Percentiles rank a stretch among this genome's conserved stretches.
Conservation (phyloP, 2,888 invertebrate species). For the Ennomos quercinarius region DNA sequence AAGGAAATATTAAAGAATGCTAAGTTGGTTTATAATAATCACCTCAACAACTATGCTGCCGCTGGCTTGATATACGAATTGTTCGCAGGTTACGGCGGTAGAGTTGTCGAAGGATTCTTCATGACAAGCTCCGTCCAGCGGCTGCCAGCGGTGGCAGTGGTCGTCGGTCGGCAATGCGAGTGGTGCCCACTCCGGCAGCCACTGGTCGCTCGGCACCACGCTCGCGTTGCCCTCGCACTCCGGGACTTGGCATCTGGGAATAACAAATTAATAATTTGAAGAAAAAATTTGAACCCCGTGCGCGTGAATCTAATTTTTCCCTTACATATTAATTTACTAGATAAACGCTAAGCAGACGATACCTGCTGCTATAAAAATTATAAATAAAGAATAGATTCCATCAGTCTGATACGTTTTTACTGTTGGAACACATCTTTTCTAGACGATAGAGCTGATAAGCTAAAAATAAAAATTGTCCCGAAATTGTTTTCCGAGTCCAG, state of each 20-base stretch:
- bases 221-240: constrained; percentile 76
- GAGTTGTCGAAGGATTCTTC: constrained; percentile 65
- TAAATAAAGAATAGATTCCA: no score
- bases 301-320: no score
- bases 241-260: constrained; percentile 76
- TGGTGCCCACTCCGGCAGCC: constrained; percentile 56
- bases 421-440: no score
- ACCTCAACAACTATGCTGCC: constrained; percentile 85
- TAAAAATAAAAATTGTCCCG: no score
- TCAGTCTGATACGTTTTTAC: no score
- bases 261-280: neutral
- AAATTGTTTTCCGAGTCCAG: no score
- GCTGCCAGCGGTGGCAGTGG: constrained; percentile 56
- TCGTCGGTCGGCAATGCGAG: constrained; percentile 61
- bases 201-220: constrained; percentile 47
- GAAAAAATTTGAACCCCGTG: no score
- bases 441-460: no score
- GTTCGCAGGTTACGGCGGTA: constrained; percentile 62
- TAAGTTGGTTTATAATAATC: neutral
- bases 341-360: no score
- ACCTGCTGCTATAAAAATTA: no score
- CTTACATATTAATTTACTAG: no score
- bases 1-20: no score
- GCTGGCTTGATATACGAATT: constrained; percentile 76
- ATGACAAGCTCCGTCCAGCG: constrained; percentile 56